Evolutionary conservation across 2,888 invertebrate species (phyloP).

Genomic region (Napeogenes sylphis): DNA sequence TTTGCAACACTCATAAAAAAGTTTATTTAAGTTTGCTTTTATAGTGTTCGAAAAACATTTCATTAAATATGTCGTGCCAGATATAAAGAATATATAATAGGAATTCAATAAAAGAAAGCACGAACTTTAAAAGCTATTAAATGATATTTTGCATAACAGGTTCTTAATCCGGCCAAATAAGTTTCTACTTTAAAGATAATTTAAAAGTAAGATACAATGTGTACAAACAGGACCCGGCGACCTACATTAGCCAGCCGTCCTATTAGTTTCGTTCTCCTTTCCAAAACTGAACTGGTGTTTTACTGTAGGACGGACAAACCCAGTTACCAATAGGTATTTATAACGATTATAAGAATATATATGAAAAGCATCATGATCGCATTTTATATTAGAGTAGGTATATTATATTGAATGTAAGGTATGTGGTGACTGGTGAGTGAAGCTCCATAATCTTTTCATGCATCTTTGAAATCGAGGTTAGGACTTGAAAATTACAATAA

Average conservation of each 20-base stretch:
- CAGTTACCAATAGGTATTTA: too few species aligned
- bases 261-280: conserved; percentile 17
- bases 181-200: conserved; percentile 18
- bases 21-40: too few species aligned
- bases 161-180: conserved; percentile 15
- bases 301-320: background rate
- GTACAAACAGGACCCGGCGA: conserved; percentile 27
- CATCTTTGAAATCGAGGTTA: too few species aligned
- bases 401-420: too few species aligned
- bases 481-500: too few species aligned
- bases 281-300: conserved; percentile 15
- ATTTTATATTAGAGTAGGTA: too few species aligned
- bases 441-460: too few species aligned
- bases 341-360: too few species aligned
- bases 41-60: too few species aligned
- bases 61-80: background rate
- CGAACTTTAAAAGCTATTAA: background rate
- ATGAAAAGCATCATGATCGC: too few species aligned
- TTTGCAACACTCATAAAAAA: too few species aligned
- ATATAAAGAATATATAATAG: background rate
- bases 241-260: conserved; percentile 19
- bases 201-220: conserved; percentile 20
- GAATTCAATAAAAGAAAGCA: background rate
- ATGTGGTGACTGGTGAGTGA: too few species aligned
- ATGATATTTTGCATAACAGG: conserved; percentile 16